phyloP scores from a whole-genome alignment of 2,888 invertebrate species.

The Tetragonula carbonaria region DNA sequence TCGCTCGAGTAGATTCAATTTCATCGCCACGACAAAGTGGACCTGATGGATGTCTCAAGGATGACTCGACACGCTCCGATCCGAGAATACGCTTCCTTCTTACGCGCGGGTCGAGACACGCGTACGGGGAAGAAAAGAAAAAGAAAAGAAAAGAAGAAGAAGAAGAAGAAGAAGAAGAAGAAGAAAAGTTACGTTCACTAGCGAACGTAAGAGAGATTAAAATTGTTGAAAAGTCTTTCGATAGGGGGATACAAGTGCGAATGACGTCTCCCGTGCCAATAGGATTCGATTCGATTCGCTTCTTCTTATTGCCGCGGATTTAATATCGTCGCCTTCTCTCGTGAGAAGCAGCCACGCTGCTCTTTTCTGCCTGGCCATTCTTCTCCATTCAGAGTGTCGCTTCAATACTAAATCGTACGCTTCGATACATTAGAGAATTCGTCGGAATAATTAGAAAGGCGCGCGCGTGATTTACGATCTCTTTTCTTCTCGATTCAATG shows the following conservation, averaged over 20 bases:
- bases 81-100: constrained; percentile 38
- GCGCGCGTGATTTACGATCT: not conserved
- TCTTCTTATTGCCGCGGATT: not conserved
- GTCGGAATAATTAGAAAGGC: not conserved
- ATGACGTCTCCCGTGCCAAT: not conserved
- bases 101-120: constrained; percentile 4
- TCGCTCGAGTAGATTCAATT: constrained; percentile 58
- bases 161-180: not conserved
- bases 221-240: not conserved
- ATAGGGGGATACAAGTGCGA: not conserved
- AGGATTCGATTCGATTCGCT: not conserved
- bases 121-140: not conserved
- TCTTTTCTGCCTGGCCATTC: not conserved
- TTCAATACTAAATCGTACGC: not conserved
- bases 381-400: not conserved
- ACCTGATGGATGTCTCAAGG: constrained; percentile 62
- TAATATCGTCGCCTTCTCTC: not conserved
- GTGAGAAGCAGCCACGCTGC: not conserved
- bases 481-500: no score
- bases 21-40: constrained; percentile 61
- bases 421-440: not conserved
- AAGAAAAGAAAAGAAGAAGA: no score
- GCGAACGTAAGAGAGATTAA: constrained; percentile 18
- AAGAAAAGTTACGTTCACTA: not conserved
- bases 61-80: constrained; percentile 55